phyloP scores from a whole-genome alignment of 1,140 invertebrate genomes.

The Bombus consobrinus region DNA sequence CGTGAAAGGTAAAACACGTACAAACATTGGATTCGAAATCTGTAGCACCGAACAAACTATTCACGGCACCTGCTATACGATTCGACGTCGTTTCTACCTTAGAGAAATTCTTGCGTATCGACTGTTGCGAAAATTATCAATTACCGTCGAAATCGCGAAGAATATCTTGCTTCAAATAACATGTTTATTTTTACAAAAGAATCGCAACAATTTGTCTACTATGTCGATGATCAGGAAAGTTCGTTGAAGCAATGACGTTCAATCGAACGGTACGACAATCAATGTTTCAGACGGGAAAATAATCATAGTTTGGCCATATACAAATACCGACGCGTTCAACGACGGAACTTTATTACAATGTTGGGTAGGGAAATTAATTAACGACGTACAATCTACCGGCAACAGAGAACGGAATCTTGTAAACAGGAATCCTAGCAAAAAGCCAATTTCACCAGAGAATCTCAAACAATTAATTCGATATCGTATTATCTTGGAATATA shows the following conservation, averaged over 20 bases:
- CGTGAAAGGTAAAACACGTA: not conserved
- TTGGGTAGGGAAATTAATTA: not conserved
- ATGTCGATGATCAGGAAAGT: not conserved
- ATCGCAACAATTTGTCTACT: not conserved
- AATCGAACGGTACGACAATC: not conserved
- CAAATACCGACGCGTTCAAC: not conserved
- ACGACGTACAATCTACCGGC: not conserved
- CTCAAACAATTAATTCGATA: not conserved
- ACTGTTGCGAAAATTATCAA: too few relatives aligned
- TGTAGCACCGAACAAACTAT: too few relatives aligned
- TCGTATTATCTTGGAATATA: too few relatives aligned
- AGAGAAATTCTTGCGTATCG: too few relatives aligned
- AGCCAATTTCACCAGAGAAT: not conserved
- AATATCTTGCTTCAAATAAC: not conserved
- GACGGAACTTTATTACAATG: not conserved
- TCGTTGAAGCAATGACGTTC: not conserved
- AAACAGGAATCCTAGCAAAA: not conserved
- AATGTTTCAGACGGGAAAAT: not conserved
- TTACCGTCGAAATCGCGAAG: too few relatives aligned
- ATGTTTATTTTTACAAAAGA: not conserved
- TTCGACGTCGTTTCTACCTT: too few relatives aligned
- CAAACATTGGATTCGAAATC: not conserved
- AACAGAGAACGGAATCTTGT: not conserved
- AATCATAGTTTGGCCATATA: not conserved
- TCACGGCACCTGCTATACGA: too few relatives aligned